phyloP scores from a whole-genome alignment of 2,797 vertebrate genomes.

The Tragopan temminckii region DNA sequence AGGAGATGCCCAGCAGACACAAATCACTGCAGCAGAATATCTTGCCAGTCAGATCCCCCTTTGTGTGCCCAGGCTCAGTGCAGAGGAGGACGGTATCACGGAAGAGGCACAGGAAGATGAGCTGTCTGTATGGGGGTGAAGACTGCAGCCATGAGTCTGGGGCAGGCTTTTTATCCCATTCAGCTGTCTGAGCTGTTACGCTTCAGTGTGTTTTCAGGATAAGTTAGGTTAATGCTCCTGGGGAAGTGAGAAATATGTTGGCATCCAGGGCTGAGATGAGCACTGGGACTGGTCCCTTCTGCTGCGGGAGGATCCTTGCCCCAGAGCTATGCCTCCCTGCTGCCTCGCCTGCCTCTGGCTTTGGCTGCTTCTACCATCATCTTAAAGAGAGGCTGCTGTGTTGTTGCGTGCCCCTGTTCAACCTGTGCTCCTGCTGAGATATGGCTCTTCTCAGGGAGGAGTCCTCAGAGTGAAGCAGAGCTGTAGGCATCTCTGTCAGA shows the following conservation, averaged over 20 bases:
- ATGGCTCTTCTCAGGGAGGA: not conserved
- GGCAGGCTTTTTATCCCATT: not conserved
- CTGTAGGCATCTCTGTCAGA: not conserved
- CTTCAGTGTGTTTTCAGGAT: slow-evolving; percentile 45
- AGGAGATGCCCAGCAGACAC: not conserved
- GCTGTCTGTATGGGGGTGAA: not conserved
- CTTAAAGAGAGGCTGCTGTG: not conserved
- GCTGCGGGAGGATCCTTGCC: not conserved
- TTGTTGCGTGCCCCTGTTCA: not conserved
- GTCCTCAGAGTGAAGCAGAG: not conserved
- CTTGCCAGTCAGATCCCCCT: not conserved
- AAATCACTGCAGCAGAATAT: slow-evolving; percentile 24
- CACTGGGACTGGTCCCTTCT: not conserved
- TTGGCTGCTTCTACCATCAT: rapidly evolving
- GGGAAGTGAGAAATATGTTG: slow-evolving; percentile 13
- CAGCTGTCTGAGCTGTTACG: not conserved
- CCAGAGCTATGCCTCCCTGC: not conserved
- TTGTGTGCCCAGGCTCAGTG: not conserved
- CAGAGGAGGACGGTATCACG: not conserved
- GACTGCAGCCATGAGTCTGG: not conserved
- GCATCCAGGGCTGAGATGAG: slow-evolving; percentile 29
- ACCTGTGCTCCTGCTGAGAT: not conserved
- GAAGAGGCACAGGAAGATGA: not conserved
- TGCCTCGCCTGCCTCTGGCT: not conserved
- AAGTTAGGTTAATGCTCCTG: slow-evolving; percentile 53